Conservation (phyloP, 2,797 vertebrate species). For the Acrossocheilus wenchowensis region DNA sequence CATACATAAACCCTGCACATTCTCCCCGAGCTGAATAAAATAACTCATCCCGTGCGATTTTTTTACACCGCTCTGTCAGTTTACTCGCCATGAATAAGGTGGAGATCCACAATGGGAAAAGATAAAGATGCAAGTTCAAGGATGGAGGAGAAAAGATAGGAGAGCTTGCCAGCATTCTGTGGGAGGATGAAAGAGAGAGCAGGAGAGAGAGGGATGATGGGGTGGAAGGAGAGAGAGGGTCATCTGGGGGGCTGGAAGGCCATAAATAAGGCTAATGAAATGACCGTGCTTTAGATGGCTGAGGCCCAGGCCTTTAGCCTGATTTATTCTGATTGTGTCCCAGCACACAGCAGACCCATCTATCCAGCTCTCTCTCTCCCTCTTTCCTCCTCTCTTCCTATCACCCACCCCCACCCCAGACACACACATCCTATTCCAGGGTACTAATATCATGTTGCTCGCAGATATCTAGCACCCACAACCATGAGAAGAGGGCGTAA, state of each 20-base stretch:
- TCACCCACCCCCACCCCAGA: conserved; percentile 12
- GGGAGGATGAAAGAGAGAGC: conserved; percentile 48
- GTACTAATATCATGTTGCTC: conserved; percentile 28
- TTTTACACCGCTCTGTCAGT: conserved; percentile 24
- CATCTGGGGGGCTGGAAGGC: conserved; percentile 64
- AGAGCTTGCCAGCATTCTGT: conserved; percentile 46
- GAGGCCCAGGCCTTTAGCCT: conserved; percentile 76
- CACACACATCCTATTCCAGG: conserved; percentile 32
- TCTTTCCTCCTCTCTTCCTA: conserved; percentile 48
- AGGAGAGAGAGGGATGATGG: conserved; percentile 56
- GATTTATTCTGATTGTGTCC: conserved; percentile 82
- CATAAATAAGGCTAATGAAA: conserved; percentile 87
- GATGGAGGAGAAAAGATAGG: conserved; percentile 13
- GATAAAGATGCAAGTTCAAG: conserved; percentile 27
- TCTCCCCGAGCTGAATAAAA: conserved; percentile 30
- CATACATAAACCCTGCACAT: conserved; percentile 30
- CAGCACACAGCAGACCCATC: conserved; percentile 77
- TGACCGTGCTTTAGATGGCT: conserved; percentile 79
- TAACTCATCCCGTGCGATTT: conserved; percentile 22
- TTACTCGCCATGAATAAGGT: conserved; percentile 18
- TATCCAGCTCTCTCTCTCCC: conserved; percentile 56
- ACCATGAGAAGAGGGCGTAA: background rate
- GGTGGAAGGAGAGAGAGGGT: conserved; percentile 68
- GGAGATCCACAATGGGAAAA: conserved; percentile 27
- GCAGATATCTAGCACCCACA: conserved; percentile 24